Conservation (phyloP, 2,888 invertebrate species). For the Spilarctia lutea region DNA sequence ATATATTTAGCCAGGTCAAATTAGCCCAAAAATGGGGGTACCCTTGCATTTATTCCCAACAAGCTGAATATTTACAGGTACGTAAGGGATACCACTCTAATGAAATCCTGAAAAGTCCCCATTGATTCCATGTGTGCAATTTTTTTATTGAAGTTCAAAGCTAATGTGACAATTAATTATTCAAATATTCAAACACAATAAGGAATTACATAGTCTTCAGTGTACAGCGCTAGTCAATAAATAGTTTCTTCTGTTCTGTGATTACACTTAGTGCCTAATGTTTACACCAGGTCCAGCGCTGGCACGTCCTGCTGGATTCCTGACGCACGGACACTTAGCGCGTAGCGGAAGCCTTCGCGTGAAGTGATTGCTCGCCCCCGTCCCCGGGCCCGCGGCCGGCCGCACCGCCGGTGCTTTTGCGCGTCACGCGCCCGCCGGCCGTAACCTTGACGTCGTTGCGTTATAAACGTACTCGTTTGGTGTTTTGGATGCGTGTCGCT, state of each 20-base stretch:
- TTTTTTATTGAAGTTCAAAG: too few species aligned
- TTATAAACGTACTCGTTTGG: conserved; percentile 13
- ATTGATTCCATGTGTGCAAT: too few species aligned
- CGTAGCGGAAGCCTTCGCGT: conserved; percentile 61
- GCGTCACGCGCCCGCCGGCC: conserved; percentile 28
- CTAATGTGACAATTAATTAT: neutral
- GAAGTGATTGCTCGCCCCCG: conserved; percentile 49
- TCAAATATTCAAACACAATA: neutral
- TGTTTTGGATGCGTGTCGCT: conserved; percentile 44
- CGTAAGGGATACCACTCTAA: too few species aligned
- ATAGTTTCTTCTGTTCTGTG: neutral
- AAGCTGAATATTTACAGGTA: too few species aligned
- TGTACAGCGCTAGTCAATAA: neutral
- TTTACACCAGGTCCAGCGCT: conserved; percentile 91
- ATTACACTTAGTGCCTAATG: neutral
- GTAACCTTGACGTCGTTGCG: conserved; percentile 23
- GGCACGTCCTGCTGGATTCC: conserved; percentile 96
- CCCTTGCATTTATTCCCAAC: too few species aligned
- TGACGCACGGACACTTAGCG: conserved; percentile 84
- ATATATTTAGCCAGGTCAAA: too few species aligned
- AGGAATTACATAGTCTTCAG: neutral
- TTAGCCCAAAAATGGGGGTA: too few species aligned
- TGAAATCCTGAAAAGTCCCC: too few species aligned
- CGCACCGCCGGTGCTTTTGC: conserved; percentile 25
- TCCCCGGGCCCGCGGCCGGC: conserved; percentile 21